Conservation (phyloP, 2,888 invertebrate species). For the Thereva unica region DNA sequence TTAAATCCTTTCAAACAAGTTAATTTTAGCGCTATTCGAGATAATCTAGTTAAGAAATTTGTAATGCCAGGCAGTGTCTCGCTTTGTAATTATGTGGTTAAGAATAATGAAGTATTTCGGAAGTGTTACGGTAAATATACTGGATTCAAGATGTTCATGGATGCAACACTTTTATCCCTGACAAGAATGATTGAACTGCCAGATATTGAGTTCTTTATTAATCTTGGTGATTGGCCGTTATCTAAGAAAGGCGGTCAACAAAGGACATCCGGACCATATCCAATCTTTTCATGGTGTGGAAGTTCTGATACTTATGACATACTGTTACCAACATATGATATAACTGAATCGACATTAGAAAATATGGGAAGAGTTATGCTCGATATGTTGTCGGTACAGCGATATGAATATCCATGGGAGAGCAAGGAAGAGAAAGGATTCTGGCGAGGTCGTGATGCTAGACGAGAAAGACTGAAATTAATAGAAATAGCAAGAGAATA, state of each 20-base stretch:
- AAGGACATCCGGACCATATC: constrained; percentile 63
- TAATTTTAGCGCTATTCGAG: constrained; percentile 70
- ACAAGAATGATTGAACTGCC: constrained; percentile 79
- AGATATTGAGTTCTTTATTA: constrained; percentile 87
- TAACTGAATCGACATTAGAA: constrained; percentile 89
- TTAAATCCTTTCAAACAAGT: constrained; percentile 69
- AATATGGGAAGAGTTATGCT: constrained; percentile 91
- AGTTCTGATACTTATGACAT: constrained; percentile 84
- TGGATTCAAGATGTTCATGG: constrained; percentile 95
- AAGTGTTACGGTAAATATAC: constrained; percentile 93
- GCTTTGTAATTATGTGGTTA: constrained; percentile 86
- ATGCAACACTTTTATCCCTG: constrained; percentile 81
- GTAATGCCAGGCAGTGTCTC: constrained; percentile 80
- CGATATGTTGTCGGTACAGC: constrained; percentile 90
- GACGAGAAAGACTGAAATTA: constrained; percentile 80
- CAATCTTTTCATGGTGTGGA: constrained; percentile 97
- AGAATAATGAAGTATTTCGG: constrained; percentile 80
- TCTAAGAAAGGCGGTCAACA: constrained; percentile 60
- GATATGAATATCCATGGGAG: constrained; percentile 72
- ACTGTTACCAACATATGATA: constrained; percentile 92
- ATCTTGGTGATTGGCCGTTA: constrained; percentile 96
- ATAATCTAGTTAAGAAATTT: constrained; percentile 70
- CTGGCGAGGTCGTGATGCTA: constrained; percentile 92
- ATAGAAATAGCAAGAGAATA: constrained; percentile 74
- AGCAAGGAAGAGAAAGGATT: constrained; percentile 76